Evolutionary conservation across 35 echinoderm and acorn worm species (phyloP).

Genomic region (Eucidaris tribuloides): DNA sequence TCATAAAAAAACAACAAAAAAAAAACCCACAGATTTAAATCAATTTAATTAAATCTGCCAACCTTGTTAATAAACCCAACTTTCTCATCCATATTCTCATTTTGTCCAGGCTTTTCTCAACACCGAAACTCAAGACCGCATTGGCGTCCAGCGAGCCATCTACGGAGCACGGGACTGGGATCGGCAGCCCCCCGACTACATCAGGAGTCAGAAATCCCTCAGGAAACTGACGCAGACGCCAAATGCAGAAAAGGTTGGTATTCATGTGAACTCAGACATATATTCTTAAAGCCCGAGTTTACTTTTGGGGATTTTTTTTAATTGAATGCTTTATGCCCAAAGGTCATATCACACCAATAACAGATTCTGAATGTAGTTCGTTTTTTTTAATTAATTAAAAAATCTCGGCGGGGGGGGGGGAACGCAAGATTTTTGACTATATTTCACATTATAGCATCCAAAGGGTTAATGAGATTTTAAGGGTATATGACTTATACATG

Average conservation of each 20-base stretch:
- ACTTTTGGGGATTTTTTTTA: no score
- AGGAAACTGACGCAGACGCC: slow-evolving; percentile 51
- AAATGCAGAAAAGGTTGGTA: slow-evolving; percentile 41
- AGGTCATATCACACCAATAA: no score
- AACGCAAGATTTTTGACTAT: no score
- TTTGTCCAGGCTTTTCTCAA: slow-evolving; percentile 15
- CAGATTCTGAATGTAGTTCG: no score
- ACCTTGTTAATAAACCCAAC: not conserved
- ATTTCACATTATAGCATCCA: no score
- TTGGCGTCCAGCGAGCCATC: slow-evolving; percentile 28
- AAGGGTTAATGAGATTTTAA: no score
- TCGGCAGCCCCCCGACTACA: not conserved
- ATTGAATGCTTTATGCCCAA: no score
- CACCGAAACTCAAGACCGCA: slow-evolving; percentile 22
- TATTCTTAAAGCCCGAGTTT: no score
- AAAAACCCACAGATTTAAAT: not conserved
- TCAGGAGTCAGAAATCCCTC: slow-evolving; percentile 21
- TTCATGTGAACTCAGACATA: not conserved
- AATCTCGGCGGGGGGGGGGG: no score
- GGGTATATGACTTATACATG: no score
- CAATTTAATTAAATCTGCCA: not conserved
- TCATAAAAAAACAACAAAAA: not conserved
- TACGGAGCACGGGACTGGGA: slow-evolving; percentile 15
- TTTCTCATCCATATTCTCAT: not conserved
- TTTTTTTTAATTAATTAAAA: no score